Evolutionary conservation across 2,113 vertebrate species (phyloP).

Genomic region (Copsychus sechellarum): DNA sequence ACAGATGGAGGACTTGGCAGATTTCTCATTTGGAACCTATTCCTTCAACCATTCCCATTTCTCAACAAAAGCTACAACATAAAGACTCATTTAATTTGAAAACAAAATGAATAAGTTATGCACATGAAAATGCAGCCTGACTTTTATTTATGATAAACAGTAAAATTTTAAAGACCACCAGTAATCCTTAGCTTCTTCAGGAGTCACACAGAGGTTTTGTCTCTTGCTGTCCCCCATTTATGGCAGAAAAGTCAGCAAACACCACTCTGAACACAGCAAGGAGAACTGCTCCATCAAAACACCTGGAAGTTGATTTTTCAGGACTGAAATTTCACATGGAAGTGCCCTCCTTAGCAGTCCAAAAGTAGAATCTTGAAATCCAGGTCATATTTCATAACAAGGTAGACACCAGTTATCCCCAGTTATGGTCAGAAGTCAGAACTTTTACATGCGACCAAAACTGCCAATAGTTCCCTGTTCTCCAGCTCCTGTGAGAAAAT

Average conservation of each 20-base stretch:
- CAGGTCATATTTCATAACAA: neutral
- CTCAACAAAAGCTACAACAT: neutral
- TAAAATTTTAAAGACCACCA: neutral
- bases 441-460: neutral
- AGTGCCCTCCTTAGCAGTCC: neutral
- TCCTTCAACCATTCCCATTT: neutral
- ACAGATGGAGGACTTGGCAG: neutral
- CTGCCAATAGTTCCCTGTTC: neutral
- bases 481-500: neutral
- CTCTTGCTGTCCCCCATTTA: neutral
- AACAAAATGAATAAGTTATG: neutral
- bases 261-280: neutral
- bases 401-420: neutral
- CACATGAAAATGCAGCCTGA: neutral
- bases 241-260: neutral
- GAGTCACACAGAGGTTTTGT: rapidly evolving
- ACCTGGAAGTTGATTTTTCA: neutral
- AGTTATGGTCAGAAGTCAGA: neutral
- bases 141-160: neutral
- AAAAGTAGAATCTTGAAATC: neutral
- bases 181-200: neutral
- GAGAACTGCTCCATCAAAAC: neutral
- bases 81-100: neutral
- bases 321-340: neutral
- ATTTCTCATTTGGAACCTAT: neutral